phyloP scores from a whole-genome alignment of 2,797 vertebrate genomes.

The Nannoperca australis region DNA sequence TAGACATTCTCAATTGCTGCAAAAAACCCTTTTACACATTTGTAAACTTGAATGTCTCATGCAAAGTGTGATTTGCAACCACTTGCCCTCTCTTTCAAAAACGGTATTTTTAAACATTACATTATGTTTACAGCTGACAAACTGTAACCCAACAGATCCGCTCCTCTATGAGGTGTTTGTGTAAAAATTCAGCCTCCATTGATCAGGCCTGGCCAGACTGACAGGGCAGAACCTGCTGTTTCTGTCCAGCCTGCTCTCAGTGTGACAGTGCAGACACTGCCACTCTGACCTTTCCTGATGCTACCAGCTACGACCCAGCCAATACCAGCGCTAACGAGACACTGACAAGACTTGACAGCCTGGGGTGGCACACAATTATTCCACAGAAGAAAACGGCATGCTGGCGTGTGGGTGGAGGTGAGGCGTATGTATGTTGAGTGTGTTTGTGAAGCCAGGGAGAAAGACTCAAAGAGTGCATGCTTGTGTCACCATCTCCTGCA shows the following conservation, averaged over 20 bases:
- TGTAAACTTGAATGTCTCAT: neutral
- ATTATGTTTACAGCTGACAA: constrained; percentile 11
- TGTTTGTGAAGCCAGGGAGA: constrained; percentile 43
- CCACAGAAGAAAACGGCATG: constrained; percentile 50
- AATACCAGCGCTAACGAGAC: constrained; percentile 75
- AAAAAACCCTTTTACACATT: too few species aligned
- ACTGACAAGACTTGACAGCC: constrained; percentile 78
- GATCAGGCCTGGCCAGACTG: constrained; percentile 44
- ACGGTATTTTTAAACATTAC: neutral
- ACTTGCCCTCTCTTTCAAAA: too few species aligned
- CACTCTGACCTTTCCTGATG: constrained; percentile 77
- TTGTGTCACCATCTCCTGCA: constrained; percentile 56
- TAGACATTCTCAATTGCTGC: neutral
- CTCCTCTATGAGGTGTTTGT: constrained; percentile 27
- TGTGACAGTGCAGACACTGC: constrained; percentile 68
- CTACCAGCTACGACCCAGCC: constrained; percentile 71
- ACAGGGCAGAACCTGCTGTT: constrained; percentile 46
- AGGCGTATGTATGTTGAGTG: constrained; percentile 24
- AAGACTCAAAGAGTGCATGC: constrained; percentile 33
- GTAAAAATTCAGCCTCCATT: neutral
- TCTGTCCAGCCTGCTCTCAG: constrained; percentile 57
- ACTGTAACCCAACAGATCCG: constrained; percentile 16
- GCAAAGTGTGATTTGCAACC: neutral
- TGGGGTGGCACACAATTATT: constrained; percentile 75
- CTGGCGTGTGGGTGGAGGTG: constrained; percentile 20